phyloP scores from a whole-genome alignment of 1,140 invertebrate genomes.

The Belonocnema kinseyi region DNA sequence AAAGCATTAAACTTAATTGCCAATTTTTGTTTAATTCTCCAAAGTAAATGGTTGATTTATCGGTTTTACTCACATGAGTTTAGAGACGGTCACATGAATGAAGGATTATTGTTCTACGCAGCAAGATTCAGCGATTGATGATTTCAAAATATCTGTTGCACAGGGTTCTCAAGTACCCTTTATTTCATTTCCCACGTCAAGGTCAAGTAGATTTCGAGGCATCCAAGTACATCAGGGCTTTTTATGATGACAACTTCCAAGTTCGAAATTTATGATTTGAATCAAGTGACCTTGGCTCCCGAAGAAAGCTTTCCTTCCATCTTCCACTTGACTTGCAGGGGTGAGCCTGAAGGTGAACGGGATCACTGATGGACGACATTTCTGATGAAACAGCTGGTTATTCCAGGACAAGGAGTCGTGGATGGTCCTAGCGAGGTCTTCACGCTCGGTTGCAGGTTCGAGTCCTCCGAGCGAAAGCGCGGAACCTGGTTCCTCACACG shows the following conservation, averaged over 20 bases:
- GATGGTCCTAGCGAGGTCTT: not conserved
- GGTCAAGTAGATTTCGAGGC: not conserved
- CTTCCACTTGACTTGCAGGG: not conserved
- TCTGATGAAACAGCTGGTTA: not conserved
- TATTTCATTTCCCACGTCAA: not conserved
- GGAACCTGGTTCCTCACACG: conserved; percentile 14
- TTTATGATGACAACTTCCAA: not conserved
- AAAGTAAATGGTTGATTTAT: too few species aligned
- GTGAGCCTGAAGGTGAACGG: too few species aligned
- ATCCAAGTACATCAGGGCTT: not conserved
- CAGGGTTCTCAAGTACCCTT: not conserved
- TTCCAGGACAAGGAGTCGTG: not conserved
- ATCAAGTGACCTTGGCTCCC: not conserved
- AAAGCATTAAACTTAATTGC: too few species aligned
- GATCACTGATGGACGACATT: not conserved
- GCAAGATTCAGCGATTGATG: too few species aligned
- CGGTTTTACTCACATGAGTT: too few species aligned
- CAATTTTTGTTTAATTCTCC: too few species aligned
- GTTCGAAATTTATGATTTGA: not conserved
- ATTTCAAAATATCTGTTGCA: too few species aligned
- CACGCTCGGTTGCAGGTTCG: conserved; percentile 8
- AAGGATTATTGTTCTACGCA: too few species aligned
- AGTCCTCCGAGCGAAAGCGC: conserved; percentile 25
- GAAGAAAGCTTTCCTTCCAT: not conserved
- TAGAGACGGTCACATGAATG: too few species aligned